Evolutionary conservation across 2,888 invertebrate genomes (phyloP), one percentile per base, ranked within the genome.

Genomic region (Eupithecia subfuscata): DNA sequence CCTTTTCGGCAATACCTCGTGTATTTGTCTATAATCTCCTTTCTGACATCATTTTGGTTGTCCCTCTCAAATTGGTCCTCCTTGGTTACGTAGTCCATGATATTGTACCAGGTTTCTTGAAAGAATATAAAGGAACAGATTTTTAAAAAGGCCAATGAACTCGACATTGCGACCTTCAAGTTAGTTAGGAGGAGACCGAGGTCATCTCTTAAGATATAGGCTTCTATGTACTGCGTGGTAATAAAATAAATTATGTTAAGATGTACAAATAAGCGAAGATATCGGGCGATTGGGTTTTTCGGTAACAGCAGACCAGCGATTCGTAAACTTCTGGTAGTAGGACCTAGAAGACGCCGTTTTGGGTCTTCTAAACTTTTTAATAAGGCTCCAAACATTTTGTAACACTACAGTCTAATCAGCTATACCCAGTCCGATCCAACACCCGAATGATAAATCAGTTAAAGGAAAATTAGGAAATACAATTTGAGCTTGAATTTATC

Each of bases 91-190:
- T 94, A 93, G 2, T 90, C 83, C 0, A 94, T 82, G 1, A 94
- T 81, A 56, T 89, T 81, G 68, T 76, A 83, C 94, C 94, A 94
- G 0, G 82, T 81, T 2, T 79, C 79, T 84, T 93, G 91, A 90
- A 90, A 93, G 34, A 90, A 81, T 16, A 92, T 73, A 76, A 89
- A 93, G 0, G 90, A 88, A 69, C 90, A 88, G 0, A 83, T 85
- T 83, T 94, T 94, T 0, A 91, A 82, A 2, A 90, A 76, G 74
- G 91, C 92, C n/a, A 93, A 86, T 12, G 89, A 85, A 80, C 92
- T 93, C 60, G 93, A 77, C 91, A 93, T 92, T 0, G 93, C 91
- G 79, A 93, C 91, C 80, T 89, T 93, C 45, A 93, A 79, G 77
- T 93, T 93, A 0, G 90, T 91, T n/a, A 92, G 71, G 0, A 92